Base-by-base conservation (phyloP, 2,888 invertebrate genomes). In the Blastobasis lacticolella region DNA sequence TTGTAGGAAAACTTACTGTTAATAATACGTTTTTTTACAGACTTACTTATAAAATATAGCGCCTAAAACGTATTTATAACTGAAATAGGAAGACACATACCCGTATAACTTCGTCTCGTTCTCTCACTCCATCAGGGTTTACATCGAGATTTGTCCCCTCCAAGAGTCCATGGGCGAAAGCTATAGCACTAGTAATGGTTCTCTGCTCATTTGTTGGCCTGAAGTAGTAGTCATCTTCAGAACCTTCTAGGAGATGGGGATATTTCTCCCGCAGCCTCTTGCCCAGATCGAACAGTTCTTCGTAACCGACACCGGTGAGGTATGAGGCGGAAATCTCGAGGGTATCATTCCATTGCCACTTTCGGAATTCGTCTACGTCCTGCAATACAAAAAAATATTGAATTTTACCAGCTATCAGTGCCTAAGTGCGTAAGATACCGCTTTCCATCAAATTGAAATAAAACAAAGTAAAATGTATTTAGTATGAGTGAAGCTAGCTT, bases 291-390 rank as follows among this genome's bases (percentile, higher is more conserved):
- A 86, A 90, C 46, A 94, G 67, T 65, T 95, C 95, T 54, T 92
- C 90, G 64, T 90, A 90, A 0, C 91, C 91, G 1, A 61, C 61
- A 0, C 83, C 81, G 0, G 94, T 92, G 57, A 95, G 80, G 52
- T 77, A 81, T n/a, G 91, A 84, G 9, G 89, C 88, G 10, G 89
- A 81, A 1, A 81, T 78, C 10, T 88, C 83, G 10, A 94, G 78
- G 45, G 91, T 91, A 0, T 83, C 73, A 62, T 93, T 90, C 90
- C 93, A 93, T 9, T 80, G 78, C 93, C 93, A 94, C 56, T 86
- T 84, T 63, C 87, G 89, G 45, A 95, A 78, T 54, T 90, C 85
- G 46, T 92, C 89, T 41, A 93, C 81, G 70, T 95, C 95, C 68
- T 90, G 81, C 0, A 53, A 57, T 23, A 2, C 3, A 23, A 23